These are phyloP conservation scores for Vimba vimba DNA, from an alignment of 2,113 vertebrate species.

Conservation along the genomic window DNA sequence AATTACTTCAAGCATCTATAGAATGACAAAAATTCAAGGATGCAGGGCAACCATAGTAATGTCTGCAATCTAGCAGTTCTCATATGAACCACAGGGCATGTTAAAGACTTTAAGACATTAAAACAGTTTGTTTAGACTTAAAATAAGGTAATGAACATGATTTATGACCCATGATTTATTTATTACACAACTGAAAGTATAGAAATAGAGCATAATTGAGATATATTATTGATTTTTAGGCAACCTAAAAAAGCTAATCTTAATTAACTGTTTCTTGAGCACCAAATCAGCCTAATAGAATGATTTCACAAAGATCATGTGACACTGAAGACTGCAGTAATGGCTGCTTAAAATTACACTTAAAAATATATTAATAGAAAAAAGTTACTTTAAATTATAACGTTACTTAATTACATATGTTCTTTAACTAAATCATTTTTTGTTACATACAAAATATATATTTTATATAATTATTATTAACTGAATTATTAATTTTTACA, in stretches of 20 bases:
- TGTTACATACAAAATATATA: background rate
- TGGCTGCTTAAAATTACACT: background rate
- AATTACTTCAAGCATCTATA: background rate
- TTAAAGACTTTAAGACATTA: too few species aligned
- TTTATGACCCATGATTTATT: background rate
- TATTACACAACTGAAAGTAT: background rate
- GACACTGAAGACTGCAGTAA: background rate
- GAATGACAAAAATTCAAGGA: constrained; percentile 14
- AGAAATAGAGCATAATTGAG: background rate
- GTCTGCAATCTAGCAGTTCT: background rate
- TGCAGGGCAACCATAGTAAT: background rate
- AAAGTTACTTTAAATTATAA: background rate
- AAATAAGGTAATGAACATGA: background rate
- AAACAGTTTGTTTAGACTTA: background rate
- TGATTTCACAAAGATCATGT: background rate
- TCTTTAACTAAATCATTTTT: background rate
- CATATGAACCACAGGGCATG: background rate
- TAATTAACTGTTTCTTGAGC: background rate
- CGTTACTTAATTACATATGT: too few species aligned
- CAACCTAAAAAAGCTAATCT: too few species aligned
- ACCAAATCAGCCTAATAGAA: background rate
- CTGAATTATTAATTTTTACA: too few species aligned
- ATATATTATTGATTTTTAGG: too few species aligned
- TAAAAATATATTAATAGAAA: too few species aligned
- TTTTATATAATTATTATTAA: background rate